Percentiles rank a stretch among this genome's conserved stretches.
These are phyloP conservation scores for Tricholaema leucomelas DNA, from an alignment of 2,113 vertebrate genomes.

Conservation along the genomic window DNA sequence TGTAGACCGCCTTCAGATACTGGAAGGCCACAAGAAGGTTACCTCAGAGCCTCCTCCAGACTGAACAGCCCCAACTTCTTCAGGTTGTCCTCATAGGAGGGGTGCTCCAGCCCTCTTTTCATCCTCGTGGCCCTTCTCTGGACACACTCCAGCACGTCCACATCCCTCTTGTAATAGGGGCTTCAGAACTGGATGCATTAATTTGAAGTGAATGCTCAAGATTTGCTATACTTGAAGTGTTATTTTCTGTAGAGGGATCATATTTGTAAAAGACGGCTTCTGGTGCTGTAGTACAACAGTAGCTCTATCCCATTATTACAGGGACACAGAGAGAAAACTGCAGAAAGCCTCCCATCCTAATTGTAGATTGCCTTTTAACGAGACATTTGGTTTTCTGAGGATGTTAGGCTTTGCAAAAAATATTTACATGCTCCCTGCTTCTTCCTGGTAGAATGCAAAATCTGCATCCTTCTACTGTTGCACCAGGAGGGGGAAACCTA, in stretches of 20 bases:
- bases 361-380: background rate
- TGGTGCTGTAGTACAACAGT: background rate
- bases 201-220: background rate
- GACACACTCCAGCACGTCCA: no score
- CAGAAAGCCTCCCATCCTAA: background rate
- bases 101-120: no score
- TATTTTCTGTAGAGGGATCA: background rate
- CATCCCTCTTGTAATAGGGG: no score
- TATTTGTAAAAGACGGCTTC: background rate
- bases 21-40: no score
- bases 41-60: no score
- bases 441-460: background rate
- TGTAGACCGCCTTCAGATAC: no score
- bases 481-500: background rate
- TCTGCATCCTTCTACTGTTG: background rate
- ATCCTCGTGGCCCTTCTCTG: no score
- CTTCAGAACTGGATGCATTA: no score
- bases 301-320: background rate
- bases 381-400: background rate
- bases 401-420: background rate
- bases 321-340: background rate
- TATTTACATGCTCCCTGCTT: background rate
- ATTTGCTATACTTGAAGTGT: background rate
- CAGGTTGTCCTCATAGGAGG: no score
- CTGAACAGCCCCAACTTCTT: no score